phyloP scores from a whole-genome alignment of 2,888 invertebrate genomes.

The Thereva unica region DNA sequence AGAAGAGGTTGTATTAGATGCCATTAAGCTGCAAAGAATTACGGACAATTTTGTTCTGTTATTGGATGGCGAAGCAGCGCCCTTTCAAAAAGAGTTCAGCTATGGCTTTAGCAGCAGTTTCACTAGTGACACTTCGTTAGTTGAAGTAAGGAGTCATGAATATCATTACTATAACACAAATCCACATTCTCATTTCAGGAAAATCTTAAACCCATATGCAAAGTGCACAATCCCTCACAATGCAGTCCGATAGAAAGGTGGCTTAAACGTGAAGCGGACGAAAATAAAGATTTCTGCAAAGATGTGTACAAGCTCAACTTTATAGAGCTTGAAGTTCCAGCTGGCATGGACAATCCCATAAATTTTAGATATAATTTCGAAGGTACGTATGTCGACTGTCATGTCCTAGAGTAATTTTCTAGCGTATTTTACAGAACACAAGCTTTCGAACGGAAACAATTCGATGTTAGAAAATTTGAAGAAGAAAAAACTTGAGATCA shows the following conservation, averaged over 20 bases:
- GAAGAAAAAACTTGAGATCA: slow-evolving; percentile 14
- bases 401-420: neutral
- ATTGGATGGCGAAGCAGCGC: slow-evolving; percentile 47
- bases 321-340: slow-evolving; percentile 53
- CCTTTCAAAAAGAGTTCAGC: slow-evolving; percentile 48
- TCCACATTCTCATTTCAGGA: slow-evolving; percentile 39
- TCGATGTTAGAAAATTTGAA: slow-evolving; percentile 51
- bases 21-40: slow-evolving; percentile 51
- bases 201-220: slow-evolving; percentile 45
- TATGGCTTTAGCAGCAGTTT: slow-evolving; percentile 52
- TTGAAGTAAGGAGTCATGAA: slow-evolving; percentile 13
- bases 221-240: slow-evolving; percentile 49
- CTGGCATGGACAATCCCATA: slow-evolving; percentile 54
- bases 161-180: neutral
- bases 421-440: slow-evolving; percentile 44
- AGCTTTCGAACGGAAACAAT: slow-evolving; percentile 50
- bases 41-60: slow-evolving; percentile 53
- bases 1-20: slow-evolving; percentile 20
- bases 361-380: slow-evolving; percentile 49
- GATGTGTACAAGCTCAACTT: slow-evolving; percentile 56
- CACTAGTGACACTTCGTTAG: slow-evolving; percentile 43
- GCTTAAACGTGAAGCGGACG: slow-evolving; percentile 51
- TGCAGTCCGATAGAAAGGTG: slow-evolving; percentile 50
- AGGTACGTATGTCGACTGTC: slow-evolving; percentile 43
- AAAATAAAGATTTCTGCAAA: slow-evolving; percentile 51